These are phyloP conservation scores for Channa argus DNA, from an alignment of 2,113 vertebrate genomes.

Conservation along the genomic window DNA sequence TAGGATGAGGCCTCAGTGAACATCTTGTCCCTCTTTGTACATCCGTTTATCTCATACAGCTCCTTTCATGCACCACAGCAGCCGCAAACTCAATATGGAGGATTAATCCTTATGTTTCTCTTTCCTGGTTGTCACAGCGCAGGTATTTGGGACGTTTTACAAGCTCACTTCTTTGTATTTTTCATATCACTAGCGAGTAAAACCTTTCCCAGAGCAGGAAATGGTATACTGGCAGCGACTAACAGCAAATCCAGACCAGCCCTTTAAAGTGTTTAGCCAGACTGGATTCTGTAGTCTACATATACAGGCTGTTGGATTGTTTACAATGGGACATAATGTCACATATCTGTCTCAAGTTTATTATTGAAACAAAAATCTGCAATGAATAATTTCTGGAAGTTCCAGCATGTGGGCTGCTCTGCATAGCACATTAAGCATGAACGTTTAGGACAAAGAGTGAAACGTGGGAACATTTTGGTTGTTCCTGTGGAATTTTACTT, in stretches of 20 bases:
- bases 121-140: conserved; percentile 32
- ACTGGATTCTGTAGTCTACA: conserved; percentile 55
- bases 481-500: background rate
- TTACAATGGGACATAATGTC: conserved; percentile 53
- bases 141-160: conserved; percentile 52
- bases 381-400: conserved; percentile 28
- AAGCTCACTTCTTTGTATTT: conserved; percentile 59
- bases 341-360: conserved; percentile 25
- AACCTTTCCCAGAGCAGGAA: conserved; percentile 79
- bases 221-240: conserved; percentile 70
- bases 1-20: conserved; percentile 41
- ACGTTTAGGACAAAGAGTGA: background rate
- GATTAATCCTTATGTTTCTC: conserved; percentile 14
- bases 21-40: conserved; percentile 26
- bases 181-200: conserved; percentile 68
- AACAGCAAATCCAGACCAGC: conserved; percentile 80
- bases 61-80: conserved; percentile 1
- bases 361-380: conserved; percentile 18
- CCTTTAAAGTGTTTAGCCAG: conserved; percentile 77
- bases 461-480: conserved; percentile 6
- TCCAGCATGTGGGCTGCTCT: conserved; percentile 3
- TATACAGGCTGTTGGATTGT: conserved; percentile 42
- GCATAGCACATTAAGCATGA: background rate
- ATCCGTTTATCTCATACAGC: conserved; percentile 36
- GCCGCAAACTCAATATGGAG: conserved; percentile 23